Conservation (phyloP, 2,113 vertebrate genomes). For the Tinamus guttatus region DNA sequence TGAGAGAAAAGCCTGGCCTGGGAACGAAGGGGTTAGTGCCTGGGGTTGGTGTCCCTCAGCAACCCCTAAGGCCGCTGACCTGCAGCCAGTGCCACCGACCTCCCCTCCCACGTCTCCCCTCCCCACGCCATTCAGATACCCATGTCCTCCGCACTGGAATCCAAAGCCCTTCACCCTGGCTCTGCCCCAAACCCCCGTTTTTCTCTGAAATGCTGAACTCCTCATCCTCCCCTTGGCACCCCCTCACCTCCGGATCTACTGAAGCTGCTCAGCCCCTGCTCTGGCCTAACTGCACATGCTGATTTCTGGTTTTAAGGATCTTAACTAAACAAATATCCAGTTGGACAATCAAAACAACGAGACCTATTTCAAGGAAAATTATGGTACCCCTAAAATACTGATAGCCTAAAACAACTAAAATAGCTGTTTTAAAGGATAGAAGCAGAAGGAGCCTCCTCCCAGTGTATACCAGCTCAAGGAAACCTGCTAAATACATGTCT, state of each 20-base stretch:
- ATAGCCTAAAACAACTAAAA: no score
- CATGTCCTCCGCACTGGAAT: rapidly evolving
- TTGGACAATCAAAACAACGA: background rate
- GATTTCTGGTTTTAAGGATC: background rate
- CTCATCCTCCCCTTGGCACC: background rate
- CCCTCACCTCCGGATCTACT: background rate
- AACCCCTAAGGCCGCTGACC: background rate
- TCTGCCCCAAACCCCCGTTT: background rate
- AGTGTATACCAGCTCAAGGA: background rate
- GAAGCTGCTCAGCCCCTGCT: background rate
- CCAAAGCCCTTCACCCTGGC: background rate
- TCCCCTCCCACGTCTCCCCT: background rate
- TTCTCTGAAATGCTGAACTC: background rate
- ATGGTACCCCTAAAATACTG: background rate
- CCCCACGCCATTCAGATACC: rapidly evolving
- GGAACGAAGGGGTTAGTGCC: background rate
- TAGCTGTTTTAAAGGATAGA: no score
- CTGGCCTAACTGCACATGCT: rapidly evolving
- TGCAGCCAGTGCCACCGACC: no score
- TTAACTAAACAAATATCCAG: background rate
- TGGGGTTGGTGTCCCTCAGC: rapidly evolving
- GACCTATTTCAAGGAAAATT: background rate
- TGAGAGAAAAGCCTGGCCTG: background rate
- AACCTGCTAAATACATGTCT: background rate
- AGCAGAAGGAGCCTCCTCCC: background rate